phyloP scores from a whole-genome alignment of 2,797 vertebrate genomes.

The Saxicola maurus region DNA sequence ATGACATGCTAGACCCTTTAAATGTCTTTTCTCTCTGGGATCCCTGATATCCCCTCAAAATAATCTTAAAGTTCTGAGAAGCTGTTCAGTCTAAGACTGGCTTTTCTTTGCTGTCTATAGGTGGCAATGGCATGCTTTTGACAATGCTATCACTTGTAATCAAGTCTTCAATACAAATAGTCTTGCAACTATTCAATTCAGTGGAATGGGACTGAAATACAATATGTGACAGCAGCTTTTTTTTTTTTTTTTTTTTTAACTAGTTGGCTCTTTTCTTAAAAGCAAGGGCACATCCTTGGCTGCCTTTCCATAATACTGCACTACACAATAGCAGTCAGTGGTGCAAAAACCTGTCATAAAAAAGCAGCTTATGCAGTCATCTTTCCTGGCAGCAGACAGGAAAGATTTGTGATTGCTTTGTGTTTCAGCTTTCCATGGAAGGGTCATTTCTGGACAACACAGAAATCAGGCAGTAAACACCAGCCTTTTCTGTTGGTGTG shows the following conservation, averaged over 20 bases:
- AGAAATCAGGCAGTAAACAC: not conserved
- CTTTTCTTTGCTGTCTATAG: constrained; percentile 15
- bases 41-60: not conserved
- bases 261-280: not conserved
- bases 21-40: not conserved
- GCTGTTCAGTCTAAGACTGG: not conserved
- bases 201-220: not conserved
- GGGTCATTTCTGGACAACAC: fast-evolving
- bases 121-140: constrained; percentile 22
- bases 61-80: not conserved
- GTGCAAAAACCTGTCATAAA: not conserved
- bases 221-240: not conserved
- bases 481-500: fast-evolving
- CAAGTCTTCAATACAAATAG: not conserved
- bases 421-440: not conserved
- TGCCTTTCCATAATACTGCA: not conserved
- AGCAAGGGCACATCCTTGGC: not conserved
- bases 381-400: not conserved
- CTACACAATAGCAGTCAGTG: not conserved
- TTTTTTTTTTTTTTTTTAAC: not conserved
- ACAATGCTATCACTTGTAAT: not conserved
- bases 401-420: not conserved
- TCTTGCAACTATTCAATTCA: not conserved
- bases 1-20: not conserved
- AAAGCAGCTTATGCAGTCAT: not conserved